Conservation (phyloP, 2,888 invertebrate genomes). For the Epirrhoe alternata region DNA sequence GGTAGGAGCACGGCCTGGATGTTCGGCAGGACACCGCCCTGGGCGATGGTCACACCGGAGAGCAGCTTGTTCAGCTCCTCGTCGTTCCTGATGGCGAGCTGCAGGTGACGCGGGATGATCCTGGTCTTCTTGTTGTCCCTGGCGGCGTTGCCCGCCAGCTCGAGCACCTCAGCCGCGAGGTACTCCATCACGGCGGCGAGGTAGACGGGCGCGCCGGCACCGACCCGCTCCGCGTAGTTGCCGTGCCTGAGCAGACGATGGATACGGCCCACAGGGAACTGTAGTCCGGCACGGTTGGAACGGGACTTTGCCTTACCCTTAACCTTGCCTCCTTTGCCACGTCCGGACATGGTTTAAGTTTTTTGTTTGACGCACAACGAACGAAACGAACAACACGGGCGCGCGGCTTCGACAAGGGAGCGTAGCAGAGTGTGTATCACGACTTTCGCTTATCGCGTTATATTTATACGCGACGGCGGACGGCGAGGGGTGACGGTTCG, state of each 20-base stretch:
- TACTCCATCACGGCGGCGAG: constrained; percentile 86
- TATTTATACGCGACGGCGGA: no score
- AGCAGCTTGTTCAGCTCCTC: constrained; percentile 91
- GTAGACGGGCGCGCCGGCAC: constrained; percentile 74
- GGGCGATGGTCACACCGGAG: constrained; percentile 91
- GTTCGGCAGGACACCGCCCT: constrained; percentile 93
- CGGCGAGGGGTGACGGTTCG: no score
- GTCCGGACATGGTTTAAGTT: constrained; percentile 8
- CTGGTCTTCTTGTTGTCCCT: constrained; percentile 87
- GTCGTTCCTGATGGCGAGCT: constrained; percentile 91
- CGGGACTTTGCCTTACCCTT: constrained; percentile 40
- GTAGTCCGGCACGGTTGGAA: constrained; percentile 82
- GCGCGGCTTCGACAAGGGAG: constrained; percentile 2
- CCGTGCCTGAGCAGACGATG: constrained; percentile 84
- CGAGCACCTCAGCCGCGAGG: constrained; percentile 77
- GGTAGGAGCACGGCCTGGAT: constrained; percentile 91
- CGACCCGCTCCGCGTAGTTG: constrained; percentile 76
- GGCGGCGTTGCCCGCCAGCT: constrained; percentile 78
- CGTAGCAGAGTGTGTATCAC: not conserved
- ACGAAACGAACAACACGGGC: not conserved
- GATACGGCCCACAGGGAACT: constrained; percentile 81
- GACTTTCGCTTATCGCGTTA: no score
- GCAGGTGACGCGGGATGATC: constrained; percentile 91
- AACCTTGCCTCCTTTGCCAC: constrained; percentile 11
- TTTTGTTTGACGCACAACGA: not conserved